A percentile compares a stretch with the other conserved stretches of the same genome.
phyloP scores from a whole-genome alignment of 1,140 invertebrate genomes.

The Copidosoma floridanum region DNA sequence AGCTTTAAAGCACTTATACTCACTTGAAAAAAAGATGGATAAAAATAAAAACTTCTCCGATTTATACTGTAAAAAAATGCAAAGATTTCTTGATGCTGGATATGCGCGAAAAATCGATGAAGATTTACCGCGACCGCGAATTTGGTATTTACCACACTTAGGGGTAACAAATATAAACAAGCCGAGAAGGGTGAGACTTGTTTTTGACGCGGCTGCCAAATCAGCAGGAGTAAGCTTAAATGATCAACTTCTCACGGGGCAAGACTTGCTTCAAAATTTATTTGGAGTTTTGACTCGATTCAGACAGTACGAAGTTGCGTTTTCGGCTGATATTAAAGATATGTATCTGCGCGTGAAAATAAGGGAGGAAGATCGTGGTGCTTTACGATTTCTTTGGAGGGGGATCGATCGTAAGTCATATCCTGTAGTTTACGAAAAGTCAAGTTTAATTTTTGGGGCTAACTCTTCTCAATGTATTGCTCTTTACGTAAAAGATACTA shows the following conservation, averaged over 20 bases:
- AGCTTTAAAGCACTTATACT: slow-evolving; percentile 7
- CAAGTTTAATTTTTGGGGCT: slow-evolving; percentile 40
- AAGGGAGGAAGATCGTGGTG: slow-evolving; percentile 28
- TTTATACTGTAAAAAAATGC: slow-evolving; percentile 8
- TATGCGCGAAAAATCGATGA: slow-evolving; percentile 23
- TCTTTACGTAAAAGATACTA: slow-evolving; percentile 21
- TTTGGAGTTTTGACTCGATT: slow-evolving; percentile 38
- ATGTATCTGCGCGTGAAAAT: slow-evolving; percentile 44
- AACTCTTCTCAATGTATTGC: slow-evolving; percentile 37
- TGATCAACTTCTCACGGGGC: slow-evolving; percentile 35
- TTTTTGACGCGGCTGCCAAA: slow-evolving; percentile 33
- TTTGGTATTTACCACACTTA: slow-evolving; percentile 35
- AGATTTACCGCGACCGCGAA: neutral
- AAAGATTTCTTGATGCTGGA: slow-evolving; percentile 21
- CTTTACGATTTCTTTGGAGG: slow-evolving; percentile 38
- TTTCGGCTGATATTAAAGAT: slow-evolving; percentile 40
- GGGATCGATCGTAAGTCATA: slow-evolving; percentile 11
- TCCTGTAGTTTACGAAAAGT: slow-evolving; percentile 34
- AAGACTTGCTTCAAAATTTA: slow-evolving; percentile 32
- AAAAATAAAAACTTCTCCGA: slow-evolving; percentile 2
- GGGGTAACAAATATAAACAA: slow-evolving; percentile 34
- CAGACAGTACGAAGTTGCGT: slow-evolving; percentile 29
- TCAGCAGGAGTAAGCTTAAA: slow-evolving; percentile 30
- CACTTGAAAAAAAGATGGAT: slow-evolving; percentile 21
- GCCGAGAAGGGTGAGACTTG: slow-evolving; percentile 29